Evolutionary conservation across 35 echinoderm and acorn worm genomes (phyloP).

Genomic region (Acanthaster planci): DNA sequence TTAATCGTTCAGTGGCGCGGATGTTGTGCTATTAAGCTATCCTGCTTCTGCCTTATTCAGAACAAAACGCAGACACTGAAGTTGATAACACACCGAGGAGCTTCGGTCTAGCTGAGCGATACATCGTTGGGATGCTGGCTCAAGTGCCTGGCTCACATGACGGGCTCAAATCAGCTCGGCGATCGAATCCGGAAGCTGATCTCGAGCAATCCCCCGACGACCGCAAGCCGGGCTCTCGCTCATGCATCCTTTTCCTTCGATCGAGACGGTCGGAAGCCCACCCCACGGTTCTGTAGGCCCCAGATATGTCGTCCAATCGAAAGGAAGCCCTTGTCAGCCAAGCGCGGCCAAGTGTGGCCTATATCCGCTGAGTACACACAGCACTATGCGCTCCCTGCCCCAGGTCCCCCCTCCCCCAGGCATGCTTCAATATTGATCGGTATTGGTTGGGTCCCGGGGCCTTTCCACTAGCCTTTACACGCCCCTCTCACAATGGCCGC

Average conservation of each 20-base stretch:
- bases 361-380: not conserved
- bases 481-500: not conserved
- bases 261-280: not conserved
- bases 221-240: not conserved
- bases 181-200: slow-evolving; percentile 13
- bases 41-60: no score
- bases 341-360: not conserved
- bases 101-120: no score
- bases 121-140: not conserved
- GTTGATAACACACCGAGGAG: no score
- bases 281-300: not conserved
- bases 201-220: slow-evolving; percentile 11
- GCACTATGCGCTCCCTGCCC: not conserved
- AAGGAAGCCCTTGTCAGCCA: slow-evolving; percentile 9
- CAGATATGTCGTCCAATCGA: not conserved
- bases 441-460: not conserved
- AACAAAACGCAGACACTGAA: no score
- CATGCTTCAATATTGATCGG: not conserved
- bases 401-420: not conserved
- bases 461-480: not conserved
- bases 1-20: no score
- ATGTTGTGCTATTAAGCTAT: no score
- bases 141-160: slow-evolving; percentile 1
- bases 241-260: not conserved
- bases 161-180: not conserved